Conservation (phyloP, 2,113 vertebrate species). For the Chaetops frenatus region DNA sequence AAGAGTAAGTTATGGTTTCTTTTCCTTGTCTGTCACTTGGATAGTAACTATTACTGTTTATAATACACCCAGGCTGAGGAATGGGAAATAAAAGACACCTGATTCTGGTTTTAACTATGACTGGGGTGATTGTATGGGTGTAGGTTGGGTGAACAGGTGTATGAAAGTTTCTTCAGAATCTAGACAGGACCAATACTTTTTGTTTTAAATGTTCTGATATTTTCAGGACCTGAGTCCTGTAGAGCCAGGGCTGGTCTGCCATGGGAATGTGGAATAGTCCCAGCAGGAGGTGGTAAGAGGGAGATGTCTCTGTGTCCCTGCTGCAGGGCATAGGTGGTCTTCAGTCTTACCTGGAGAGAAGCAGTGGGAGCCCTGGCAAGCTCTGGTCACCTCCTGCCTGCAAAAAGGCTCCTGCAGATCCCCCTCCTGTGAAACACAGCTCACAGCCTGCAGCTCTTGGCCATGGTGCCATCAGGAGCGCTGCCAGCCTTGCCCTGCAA, state of each 20-base stretch:
- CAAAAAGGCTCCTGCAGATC: background rate
- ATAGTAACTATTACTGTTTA: background rate
- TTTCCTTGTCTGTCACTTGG: background rate
- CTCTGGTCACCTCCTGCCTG: background rate
- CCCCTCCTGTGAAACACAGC: background rate
- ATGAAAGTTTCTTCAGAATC: background rate
- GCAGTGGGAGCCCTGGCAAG: background rate
- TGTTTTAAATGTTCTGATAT: background rate
- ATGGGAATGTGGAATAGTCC: background rate
- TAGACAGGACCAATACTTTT: background rate
- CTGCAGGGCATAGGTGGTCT: background rate
- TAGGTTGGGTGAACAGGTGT: background rate
- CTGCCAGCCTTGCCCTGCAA: background rate
- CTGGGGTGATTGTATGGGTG: background rate
- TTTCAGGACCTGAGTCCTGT: background rate
- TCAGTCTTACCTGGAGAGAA: background rate
- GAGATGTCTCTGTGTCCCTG: background rate
- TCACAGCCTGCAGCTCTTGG: background rate
- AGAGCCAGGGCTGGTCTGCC: background rate
- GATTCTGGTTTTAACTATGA: background rate
- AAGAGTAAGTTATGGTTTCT: background rate
- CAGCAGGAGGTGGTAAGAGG: background rate
- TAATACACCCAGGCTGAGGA: background rate
- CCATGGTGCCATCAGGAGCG: background rate
- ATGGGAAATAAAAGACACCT: background rate